Base-by-base conservation (phyloP, 2,888 invertebrate genomes). In the Homarus gammarus region DNA sequence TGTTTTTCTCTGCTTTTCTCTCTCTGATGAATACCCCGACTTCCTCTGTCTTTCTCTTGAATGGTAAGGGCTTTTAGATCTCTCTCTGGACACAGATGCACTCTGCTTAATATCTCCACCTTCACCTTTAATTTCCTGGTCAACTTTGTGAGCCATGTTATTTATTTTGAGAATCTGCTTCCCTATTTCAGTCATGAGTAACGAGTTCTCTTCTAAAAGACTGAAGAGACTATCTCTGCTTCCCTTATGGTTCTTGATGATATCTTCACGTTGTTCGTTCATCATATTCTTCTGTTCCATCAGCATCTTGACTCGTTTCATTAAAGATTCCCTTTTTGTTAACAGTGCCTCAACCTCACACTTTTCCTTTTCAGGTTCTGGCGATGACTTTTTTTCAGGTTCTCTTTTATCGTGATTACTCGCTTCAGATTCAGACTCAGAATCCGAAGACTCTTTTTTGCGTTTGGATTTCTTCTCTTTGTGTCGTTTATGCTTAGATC, bases 91-190 rank as follows among this genome's bases (percentile, higher is more conserved):
- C 27, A 36, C n/a, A 22, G 73, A 73, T 12, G n/a, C 56, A 38
- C 15, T 68, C 27, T 68, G 78, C 33, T 79, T 68, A 22, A 56
- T 36, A 33, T 40, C 51, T 5, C 33, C 68, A 49, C 27, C 27
- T 70, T 70, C 61, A 70, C 15, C 22, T 31, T 86, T 79, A 49
- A 86, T 40, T 27, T 81, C 87, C 27, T 82, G 40, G 31, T 81
- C 38, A 44, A 87, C 73, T 31, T 73, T 73, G 31, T 75, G 33
- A 31, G 87, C 64, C 40, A 90, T 87, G 27, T 77, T 51, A 51
- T 83, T 83, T 40, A 90, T 87, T 27, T 82, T 83, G n/a, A 40
- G 31, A n/a, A 90, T 90, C 68, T 90, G 90, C 38, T 86, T 79
- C 31, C 51, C 86, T 12, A 90, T 90, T 83, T 90, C 90, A 27